Conservation (phyloP, 2,113 vertebrate species). For the Tachycineta bicolor region DNA sequence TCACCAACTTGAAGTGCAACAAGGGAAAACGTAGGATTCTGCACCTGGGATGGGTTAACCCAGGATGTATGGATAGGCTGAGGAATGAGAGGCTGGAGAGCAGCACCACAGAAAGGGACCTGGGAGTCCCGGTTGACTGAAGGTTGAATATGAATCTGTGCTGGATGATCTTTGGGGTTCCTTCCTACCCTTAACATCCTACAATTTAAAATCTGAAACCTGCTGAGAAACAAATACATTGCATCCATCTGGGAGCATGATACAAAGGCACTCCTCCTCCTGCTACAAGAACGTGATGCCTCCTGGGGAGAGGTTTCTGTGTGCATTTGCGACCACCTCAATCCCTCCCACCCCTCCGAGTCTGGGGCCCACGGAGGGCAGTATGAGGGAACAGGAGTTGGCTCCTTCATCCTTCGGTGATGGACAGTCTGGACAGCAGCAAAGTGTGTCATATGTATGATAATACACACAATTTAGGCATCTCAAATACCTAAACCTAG, state of each 20-base stretch:
- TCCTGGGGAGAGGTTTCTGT: neutral
- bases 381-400: neutral
- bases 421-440: neutral
- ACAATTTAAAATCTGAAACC: neutral
- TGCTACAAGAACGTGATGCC: accelerated
- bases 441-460: too few species aligned
- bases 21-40: neutral
- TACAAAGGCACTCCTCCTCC: neutral
- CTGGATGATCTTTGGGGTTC: neutral
- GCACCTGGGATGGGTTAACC: neutral
- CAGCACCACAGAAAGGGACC: neutral
- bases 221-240: neutral
- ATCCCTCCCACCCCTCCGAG: accelerated
- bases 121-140: accelerated
- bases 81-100: neutral
- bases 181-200: neutral
- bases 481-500: neutral
- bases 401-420: neutral
- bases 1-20: neutral
- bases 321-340: neutral
- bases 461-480: neutral
- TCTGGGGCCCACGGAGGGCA: accelerated
- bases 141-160: neutral
- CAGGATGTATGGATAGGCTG: neutral
- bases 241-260: neutral